Conservation (phyloP, 2,888 invertebrate species). For the Acheta domesticus region DNA sequence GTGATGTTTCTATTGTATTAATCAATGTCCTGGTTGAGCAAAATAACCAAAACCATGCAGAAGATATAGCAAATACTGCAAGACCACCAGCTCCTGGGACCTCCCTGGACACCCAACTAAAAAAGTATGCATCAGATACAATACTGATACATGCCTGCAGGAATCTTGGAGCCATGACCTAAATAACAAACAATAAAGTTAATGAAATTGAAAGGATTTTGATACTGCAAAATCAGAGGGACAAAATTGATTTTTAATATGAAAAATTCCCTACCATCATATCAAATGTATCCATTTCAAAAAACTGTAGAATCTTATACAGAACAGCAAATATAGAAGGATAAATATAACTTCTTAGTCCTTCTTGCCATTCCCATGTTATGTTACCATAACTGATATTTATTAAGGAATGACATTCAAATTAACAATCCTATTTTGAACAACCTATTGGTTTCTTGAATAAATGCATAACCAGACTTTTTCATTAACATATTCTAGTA, state of each 20-base stretch:
- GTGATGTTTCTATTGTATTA: constrained; percentile 80
- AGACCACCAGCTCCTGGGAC: constrained; percentile 59
- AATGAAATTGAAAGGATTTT: neutral
- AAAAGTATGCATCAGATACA: constrained; percentile 71
- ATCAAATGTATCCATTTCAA: constrained; percentile 55
- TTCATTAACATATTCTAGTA: too few relatives aligned
- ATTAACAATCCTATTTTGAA: too few relatives aligned
- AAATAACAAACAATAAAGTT: constrained; percentile 41
- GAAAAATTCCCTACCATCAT: neutral
- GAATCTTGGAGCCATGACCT: constrained; percentile 72
- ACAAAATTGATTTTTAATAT: neutral
- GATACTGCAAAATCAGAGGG: neutral
- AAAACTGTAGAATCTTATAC: constrained; percentile 65
- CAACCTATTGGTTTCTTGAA: too few relatives aligned
- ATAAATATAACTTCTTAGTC: constrained; percentile 83
- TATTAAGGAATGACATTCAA: too few relatives aligned
- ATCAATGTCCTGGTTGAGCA: constrained; percentile 81
- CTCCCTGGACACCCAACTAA: constrained; percentile 43
- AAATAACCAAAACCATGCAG: constrained; percentile 91
- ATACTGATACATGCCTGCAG: constrained; percentile 77
- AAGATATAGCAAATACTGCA: constrained; percentile 69
- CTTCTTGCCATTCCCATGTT: constrained; percentile 94
- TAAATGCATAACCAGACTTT: too few relatives aligned
- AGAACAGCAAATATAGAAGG: constrained; percentile 74
- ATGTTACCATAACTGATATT: constrained; percentile 68